Evolutionary conservation across 2,888 invertebrate genomes (phyloP).

Genomic region (Slavum lentiscoides): DNA sequence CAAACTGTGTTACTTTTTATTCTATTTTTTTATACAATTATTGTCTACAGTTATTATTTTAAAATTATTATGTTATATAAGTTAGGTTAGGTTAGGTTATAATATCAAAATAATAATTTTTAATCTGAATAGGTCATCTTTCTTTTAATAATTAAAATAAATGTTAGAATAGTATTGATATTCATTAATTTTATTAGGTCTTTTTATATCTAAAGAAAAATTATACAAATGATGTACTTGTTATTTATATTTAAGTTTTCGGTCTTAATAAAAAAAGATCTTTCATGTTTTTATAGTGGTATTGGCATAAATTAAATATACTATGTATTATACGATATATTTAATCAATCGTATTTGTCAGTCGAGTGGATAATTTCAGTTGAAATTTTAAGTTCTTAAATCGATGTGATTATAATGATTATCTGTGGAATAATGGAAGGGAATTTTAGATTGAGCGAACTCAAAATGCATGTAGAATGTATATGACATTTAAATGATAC

Average conservation of each 20-base stretch:
- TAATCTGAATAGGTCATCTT: no score
- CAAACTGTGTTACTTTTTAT: slow-evolving; percentile 8
- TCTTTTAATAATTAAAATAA: no score
- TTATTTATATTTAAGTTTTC: neutral
- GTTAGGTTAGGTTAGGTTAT: no score
- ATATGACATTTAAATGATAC: slow-evolving; percentile 24
- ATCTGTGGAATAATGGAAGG: slow-evolving; percentile 51
- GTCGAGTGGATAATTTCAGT: slow-evolving; percentile 36
- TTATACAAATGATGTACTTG: no score
- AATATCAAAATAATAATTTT: no score
- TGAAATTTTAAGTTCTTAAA: slow-evolving; percentile 22
- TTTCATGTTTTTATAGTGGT: no score
- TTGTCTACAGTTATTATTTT: neutral
- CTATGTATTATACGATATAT: no score
- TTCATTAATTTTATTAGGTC: no score
- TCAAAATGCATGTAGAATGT: slow-evolving; percentile 47
- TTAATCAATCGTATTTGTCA: no score
- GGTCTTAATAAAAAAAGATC: neutral
- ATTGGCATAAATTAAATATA: no score
- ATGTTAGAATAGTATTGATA: no score
- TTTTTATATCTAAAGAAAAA: no score
- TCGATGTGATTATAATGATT: slow-evolving; percentile 45
- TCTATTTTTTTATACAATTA: neutral
- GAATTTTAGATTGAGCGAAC: slow-evolving; percentile 41
- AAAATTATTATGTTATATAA: neutral